A percentile compares a stretch with the other conserved stretches of the same genome.
These are phyloP conservation scores for Kuschelorhynchus macadamiae DNA, from an alignment of 2,888 invertebrate genomes.

Conservation along the genomic window DNA sequence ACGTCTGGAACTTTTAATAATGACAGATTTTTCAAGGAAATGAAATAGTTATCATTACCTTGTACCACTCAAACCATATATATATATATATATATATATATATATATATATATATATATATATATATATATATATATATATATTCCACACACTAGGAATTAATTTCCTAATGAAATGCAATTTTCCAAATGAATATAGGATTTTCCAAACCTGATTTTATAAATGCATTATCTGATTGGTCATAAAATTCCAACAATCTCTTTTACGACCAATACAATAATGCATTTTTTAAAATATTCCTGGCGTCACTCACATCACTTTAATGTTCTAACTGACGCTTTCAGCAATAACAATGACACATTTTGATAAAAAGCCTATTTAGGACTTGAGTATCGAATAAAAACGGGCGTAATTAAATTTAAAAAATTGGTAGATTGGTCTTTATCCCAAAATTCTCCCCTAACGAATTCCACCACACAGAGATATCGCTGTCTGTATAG, in stretches of 20 bases:
- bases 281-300: constrained; percentile 32
- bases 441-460: no score
- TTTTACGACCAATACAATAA: constrained; percentile 38
- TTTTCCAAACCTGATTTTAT: constrained; percentile 31
- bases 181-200: constrained; percentile 31
- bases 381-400: constrained; percentile 6
- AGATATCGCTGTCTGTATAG: no score
- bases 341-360: constrained; percentile 12
- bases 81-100: no score
- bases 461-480: no score
- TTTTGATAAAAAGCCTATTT: constrained; percentile 23
- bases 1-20: no score
- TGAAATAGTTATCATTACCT: no score
- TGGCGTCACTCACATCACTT: constrained; percentile 25
- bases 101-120: no score
- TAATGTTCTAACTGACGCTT: constrained; percentile 25
- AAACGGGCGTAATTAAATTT: neutral
- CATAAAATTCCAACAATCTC: constrained; percentile 21
- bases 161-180: constrained; percentile 27
- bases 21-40: no score
- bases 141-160: constrained; percentile 4
- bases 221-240: constrained; percentile 42
- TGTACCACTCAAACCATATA: no score
- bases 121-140: no score
- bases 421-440: no score